phyloP scores from a whole-genome alignment of 2,797 vertebrate species.

The Meriones psammophilus region DNA sequence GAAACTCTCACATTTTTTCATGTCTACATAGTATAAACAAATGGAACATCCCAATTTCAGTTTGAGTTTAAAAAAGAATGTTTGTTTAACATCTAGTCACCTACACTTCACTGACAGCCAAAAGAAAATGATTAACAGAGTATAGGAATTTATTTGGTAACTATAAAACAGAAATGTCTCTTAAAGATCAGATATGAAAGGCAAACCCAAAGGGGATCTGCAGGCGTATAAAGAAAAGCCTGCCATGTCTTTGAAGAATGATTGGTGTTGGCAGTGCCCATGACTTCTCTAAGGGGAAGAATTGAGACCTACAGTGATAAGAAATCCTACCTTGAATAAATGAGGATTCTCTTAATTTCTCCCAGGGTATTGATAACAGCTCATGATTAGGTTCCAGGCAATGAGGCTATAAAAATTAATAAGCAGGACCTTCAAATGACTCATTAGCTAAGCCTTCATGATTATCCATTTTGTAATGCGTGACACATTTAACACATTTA shows the following conservation, averaged over 20 bases:
- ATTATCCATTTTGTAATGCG: slow-evolving; percentile 76
- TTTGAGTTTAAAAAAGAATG: slow-evolving; percentile 70
- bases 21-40: slow-evolving; percentile 74
- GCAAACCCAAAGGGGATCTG: slow-evolving; percentile 58
- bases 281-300: background rate
- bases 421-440: slow-evolving; percentile 72
- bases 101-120: slow-evolving; percentile 71
- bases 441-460: slow-evolving; percentile 75
- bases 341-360: slow-evolving; percentile 56
- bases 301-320: background rate
- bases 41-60: slow-evolving; percentile 70
- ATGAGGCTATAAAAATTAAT: slow-evolving; percentile 71
- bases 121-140: slow-evolving; percentile 53
- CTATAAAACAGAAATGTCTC: slow-evolving; percentile 69
- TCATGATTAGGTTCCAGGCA: slow-evolving; percentile 62
- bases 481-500: slow-evolving; percentile 75
- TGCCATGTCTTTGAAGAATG: background rate
- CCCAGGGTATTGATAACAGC: slow-evolving; percentile 60
- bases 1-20: slow-evolving; percentile 57
- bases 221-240: slow-evolving; percentile 57
- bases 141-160: slow-evolving; percentile 75
- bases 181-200: slow-evolving; percentile 64
- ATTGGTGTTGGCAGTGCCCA: slow-evolving; percentile 19
- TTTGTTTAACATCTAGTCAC: slow-evolving; percentile 77
- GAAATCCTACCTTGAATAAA: slow-evolving; percentile 60